A percentile compares a stretch with the other conserved stretches of the same genome.
phyloP scores from a whole-genome alignment of 2,888 invertebrate genomes.

The Drosophila histrio region DNA sequence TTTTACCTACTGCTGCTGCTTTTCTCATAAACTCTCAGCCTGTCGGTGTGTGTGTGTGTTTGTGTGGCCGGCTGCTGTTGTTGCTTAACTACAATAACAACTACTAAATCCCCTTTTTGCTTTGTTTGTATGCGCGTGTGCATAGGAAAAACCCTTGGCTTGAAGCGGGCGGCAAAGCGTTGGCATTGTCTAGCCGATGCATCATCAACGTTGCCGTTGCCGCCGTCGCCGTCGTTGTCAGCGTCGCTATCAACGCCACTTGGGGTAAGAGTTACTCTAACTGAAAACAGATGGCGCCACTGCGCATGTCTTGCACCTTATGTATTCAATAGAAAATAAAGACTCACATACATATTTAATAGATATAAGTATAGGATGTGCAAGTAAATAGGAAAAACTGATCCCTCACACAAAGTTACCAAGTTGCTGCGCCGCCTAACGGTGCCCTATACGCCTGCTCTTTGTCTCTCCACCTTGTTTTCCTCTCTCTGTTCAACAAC shows the following conservation, averaged over 20 bases:
- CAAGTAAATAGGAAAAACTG: constrained; percentile 61
- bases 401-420: constrained; percentile 61
- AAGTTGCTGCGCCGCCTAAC: constrained; percentile 50
- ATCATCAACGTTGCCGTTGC: constrained; percentile 40
- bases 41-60: constrained; percentile 7
- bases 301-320: constrained; percentile 68
- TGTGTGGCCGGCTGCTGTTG: constrained; percentile 24
- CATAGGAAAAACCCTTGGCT: constrained; percentile 65
- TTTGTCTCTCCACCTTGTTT: constrained; percentile 22
- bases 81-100: constrained; percentile 44
- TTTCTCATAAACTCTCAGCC: constrained; percentile 8
- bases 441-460: constrained; percentile 56
- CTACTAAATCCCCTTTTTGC: constrained; percentile 64
- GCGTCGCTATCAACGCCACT: constrained; percentile 20
- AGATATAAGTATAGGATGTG: constrained; percentile 16
- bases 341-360: constrained; percentile 3
- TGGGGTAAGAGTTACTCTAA: constrained; percentile 60
- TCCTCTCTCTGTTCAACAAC: constrained; percentile 11
- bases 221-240: not conserved
- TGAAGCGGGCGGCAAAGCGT: constrained; percentile 21
- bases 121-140: constrained; percentile 18
- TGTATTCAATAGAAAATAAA: no score
- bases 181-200: constrained; percentile 59
- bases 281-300: constrained; percentile 55
- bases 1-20: constrained; percentile 61